phyloP scores from a whole-genome alignment of 2,797 vertebrate species.

The Phoeniculus purpureus region DNA sequence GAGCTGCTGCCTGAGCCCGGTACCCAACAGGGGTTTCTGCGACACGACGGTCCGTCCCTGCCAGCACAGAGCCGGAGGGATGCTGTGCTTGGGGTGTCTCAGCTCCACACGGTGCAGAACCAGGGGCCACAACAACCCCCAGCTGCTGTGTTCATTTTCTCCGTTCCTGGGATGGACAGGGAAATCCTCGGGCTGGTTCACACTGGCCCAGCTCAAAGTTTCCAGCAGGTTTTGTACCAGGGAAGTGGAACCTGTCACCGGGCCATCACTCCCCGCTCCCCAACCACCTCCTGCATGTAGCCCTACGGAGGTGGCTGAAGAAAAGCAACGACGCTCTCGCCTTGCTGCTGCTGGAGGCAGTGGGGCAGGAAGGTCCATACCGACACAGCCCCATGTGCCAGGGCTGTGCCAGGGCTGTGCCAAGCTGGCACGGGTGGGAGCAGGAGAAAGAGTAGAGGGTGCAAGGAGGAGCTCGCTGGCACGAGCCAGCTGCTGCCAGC shows the following conservation, averaged over 20 bases:
- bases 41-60: not conserved
- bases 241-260: accelerated
- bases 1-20: not conserved
- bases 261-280: accelerated
- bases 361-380: not conserved
- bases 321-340: not conserved
- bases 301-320: not conserved
- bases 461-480: accelerated
- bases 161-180: not conserved
- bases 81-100: not conserved
- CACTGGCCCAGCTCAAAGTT: not conserved
- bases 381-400: accelerated
- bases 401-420: not conserved
- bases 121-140: not conserved
- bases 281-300: not conserved
- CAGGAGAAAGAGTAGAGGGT: not conserved
- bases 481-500: not conserved
- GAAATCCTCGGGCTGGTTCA: not conserved
- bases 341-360: not conserved
- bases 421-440: not conserved
- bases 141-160: not conserved
- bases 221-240: not conserved
- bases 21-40: too few relatives aligned
- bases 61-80: accelerated
- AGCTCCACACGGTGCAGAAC: not conserved